A percentile compares a stretch with the other conserved stretches of the same genome.
Evolutionary conservation across 2,888 invertebrate genomes (phyloP).

Genomic region (Caenorhabditis sp.): DNA sequence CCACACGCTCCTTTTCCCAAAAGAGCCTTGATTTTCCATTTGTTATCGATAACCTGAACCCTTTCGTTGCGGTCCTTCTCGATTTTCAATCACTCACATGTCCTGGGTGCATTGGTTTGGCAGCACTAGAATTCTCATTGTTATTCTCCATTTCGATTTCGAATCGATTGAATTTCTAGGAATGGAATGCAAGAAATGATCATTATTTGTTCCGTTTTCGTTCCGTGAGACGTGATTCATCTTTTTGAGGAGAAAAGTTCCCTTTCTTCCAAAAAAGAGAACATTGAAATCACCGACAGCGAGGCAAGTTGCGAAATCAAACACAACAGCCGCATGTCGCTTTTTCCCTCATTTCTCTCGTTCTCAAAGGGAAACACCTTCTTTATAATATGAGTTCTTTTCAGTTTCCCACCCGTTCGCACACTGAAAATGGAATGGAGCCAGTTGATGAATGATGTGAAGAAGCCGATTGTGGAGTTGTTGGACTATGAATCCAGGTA

Average conservation of each 20-base stretch:
- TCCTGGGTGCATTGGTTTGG: constrained; percentile 43
- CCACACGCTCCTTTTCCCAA: constrained; percentile 57
- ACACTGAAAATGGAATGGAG: constrained; percentile 16
- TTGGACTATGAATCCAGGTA: constrained; percentile 1
- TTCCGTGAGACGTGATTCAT: too few species aligned
- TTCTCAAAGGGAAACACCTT: too few species aligned
- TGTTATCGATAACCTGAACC: constrained; percentile 41
- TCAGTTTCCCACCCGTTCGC: not conserved
- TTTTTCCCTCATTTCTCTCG: too few species aligned
- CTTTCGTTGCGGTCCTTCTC: not conserved
- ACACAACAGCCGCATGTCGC: too few species aligned
- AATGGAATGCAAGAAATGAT: constrained; percentile 13
- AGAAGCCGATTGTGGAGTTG: not conserved
- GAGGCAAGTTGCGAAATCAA: too few species aligned
- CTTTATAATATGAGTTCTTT: too few species aligned
- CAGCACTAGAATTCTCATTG: constrained; percentile 21
- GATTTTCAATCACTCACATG: constrained; percentile 23
- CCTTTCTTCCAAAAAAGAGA: too few species aligned
- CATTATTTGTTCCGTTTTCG: too few species aligned
- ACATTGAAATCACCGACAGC: too few species aligned
- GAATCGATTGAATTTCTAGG: constrained; percentile 13
- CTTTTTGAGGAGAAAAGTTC: too few species aligned
- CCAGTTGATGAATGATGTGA: not conserved
- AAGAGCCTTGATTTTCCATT: constrained; percentile 46
- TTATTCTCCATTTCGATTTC: constrained; percentile 24